Percentiles rank a stretch among this genome's conserved stretches.
These are phyloP conservation scores for Biston stratarius DNA, from an alignment of 2,888 invertebrate species.

Conservation along the genomic window DNA sequence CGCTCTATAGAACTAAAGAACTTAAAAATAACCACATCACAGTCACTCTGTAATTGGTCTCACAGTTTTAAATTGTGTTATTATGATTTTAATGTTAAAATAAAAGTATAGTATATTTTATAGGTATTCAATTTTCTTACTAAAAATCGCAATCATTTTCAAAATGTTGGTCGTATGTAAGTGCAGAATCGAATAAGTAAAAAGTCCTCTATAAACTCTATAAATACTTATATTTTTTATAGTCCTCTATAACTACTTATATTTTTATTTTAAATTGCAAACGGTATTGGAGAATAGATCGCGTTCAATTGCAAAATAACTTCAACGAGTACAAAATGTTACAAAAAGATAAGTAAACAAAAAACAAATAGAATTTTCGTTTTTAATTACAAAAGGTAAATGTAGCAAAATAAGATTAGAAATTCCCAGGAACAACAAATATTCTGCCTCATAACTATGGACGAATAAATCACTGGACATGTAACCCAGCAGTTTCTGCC, in stretches of 20 bases:
- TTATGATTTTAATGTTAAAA: no score
- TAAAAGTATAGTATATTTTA: no score
- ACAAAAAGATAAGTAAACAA: constrained; percentile 23
- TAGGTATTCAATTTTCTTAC: no score
- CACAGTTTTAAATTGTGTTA: no score
- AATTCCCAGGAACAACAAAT: constrained; percentile 25
- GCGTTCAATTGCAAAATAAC: constrained; percentile 9
- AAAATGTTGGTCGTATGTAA: no score
- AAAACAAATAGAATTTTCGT: constrained; percentile 20
- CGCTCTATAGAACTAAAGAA: no score
- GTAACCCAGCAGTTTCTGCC: not conserved
- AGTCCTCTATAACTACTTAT: not conserved
- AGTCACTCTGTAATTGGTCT: no score
- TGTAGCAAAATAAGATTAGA: constrained; percentile 27
- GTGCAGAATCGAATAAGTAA: not conserved
- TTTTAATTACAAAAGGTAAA: constrained; percentile 34
- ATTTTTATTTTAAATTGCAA: not conserved
- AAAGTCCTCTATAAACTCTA: not conserved
- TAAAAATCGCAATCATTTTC: no score
- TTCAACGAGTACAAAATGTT: constrained; percentile 8
- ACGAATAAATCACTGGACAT: not conserved
- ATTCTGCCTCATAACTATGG: not conserved
- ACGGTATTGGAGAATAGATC: not conserved
- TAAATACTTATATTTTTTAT: not conserved
- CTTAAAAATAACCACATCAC: no score